Evolutionary conservation across 2,797 vertebrate species (phyloP), one percentile per base, ranked within the genome.

Genomic region (Chrysocyon brachyurus): DNA sequence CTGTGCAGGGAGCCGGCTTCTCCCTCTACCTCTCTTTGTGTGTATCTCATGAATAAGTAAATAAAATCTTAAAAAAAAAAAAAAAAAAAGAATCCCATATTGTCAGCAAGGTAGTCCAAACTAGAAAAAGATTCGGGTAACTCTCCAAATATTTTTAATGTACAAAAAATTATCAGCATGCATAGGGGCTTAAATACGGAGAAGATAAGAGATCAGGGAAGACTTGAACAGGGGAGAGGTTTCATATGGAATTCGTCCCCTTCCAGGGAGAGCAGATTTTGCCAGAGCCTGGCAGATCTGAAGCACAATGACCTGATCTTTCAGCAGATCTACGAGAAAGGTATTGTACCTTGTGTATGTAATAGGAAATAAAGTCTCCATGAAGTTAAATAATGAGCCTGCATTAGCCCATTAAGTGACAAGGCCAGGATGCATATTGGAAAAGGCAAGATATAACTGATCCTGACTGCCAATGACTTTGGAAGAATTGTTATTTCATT

Each of bases 381-480:
- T 9, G 28, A 21, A 77, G 21, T 66, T 64, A 12, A 59, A 11
- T 21, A 31, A 54, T 6, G 46, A 63, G 26, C 33, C 28, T 2
- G 0, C 3, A 3, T n/a, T 49, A 15, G 52, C 3, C 12, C 19
- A 52, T 72, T 21, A 54, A 70, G 31, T 3, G 6, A 9, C 59
- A 7, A 12, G 33, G 11, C 31, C 36, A 85, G 31, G 33, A 54
- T 9, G 57, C 9, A 11, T 33, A 15, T 46, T 24, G 1, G 3
- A 73, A 93, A 83, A 97, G 49, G 61, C 73, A 68, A 79, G 22
- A 59, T 54, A 90, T 85, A 52, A 46, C 63, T 26, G 68, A 82
- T 12, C 11, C 82, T 22, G 7, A 61, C 68, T 54, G 91, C 86
- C 91, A 75, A 75, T 36, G 40, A 79, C 78, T 94, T 94, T 63